phyloP scores from a whole-genome alignment of 1,140 invertebrate species.

The Temnothorax longispinosus region DNA sequence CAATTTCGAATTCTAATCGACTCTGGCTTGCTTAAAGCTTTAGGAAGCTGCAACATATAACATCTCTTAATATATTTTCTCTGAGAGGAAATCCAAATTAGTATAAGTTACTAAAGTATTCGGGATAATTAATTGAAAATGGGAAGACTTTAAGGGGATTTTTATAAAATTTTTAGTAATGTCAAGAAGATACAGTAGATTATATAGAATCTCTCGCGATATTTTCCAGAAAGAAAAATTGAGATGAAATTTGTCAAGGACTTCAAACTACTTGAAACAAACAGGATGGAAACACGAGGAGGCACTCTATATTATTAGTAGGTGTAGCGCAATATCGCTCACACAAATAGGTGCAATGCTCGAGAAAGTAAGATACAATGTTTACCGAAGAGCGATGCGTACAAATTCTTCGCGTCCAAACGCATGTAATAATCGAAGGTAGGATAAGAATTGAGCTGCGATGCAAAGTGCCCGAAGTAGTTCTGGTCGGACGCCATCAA shows the following conservation, averaged over 20 bases:
- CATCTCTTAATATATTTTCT: background rate
- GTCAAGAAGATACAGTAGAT: background rate
- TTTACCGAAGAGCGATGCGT: slow-evolving; percentile 66
- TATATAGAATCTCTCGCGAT: background rate
- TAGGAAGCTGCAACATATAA: background rate
- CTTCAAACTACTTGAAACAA: background rate
- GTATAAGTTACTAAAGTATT: background rate
- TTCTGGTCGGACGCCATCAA: slow-evolving; percentile 47
- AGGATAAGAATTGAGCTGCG: slow-evolving; percentile 58
- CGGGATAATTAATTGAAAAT: background rate
- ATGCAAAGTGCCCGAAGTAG: slow-evolving; percentile 56
- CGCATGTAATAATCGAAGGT: slow-evolving; percentile 55
- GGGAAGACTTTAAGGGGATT: background rate
- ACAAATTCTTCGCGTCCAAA: slow-evolving; percentile 46
- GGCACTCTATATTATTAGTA: background rate
- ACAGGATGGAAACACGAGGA: background rate
- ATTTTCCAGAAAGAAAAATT: background rate
- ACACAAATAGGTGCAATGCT: background rate
- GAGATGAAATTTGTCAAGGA: background rate
- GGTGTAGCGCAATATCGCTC: background rate
- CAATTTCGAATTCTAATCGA: too few relatives aligned
- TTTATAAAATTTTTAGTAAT: background rate
- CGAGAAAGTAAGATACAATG: background rate
- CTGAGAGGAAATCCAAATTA: background rate
- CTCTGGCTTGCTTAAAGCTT: too few relatives aligned